Evolutionary conservation across 2,888 invertebrate genomes (phyloP).

Genomic region (Rhogogaster chlorosoma): DNA sequence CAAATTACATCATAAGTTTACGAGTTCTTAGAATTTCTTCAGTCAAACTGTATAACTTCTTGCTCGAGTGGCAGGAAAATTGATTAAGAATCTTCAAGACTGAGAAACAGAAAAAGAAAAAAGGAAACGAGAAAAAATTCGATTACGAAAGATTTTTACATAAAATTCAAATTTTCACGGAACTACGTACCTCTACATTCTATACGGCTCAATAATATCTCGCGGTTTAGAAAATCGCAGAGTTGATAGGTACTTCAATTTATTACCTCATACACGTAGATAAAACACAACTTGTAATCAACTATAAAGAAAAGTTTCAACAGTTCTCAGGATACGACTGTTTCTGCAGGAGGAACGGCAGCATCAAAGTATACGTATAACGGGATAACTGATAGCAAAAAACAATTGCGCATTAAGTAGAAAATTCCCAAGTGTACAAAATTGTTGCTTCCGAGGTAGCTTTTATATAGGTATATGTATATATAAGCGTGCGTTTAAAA

Average conservation of each 20-base stretch:
- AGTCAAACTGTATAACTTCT: not conserved
- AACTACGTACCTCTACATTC: not conserved
- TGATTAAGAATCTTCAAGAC: not conserved
- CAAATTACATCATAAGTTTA: slow-evolving; percentile 25
- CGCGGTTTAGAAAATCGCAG: not conserved
- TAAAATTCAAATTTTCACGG: not conserved
- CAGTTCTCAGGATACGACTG: not conserved
- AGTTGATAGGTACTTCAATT: not conserved
- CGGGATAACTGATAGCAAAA: slow-evolving; percentile 30
- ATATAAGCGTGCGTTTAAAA: slow-evolving; percentile 17
- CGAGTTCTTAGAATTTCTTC: not conserved
- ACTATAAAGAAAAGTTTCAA: not conserved
- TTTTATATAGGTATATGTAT: not conserved
- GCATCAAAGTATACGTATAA: not conserved
- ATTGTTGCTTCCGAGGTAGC: not conserved
- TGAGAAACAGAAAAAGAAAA: not conserved
- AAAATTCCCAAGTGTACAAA: slow-evolving; percentile 2
- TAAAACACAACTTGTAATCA: not conserved
- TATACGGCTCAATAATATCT: not conserved
- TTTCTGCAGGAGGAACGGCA: no score
- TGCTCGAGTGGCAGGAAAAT: not conserved
- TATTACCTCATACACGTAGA: not conserved
- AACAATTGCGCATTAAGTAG: slow-evolving; percentile 37
- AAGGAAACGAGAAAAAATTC: not conserved
- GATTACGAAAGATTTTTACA: not conserved